Conservation (phyloP, 2,888 invertebrate species). For the Athalia circularis region DNA sequence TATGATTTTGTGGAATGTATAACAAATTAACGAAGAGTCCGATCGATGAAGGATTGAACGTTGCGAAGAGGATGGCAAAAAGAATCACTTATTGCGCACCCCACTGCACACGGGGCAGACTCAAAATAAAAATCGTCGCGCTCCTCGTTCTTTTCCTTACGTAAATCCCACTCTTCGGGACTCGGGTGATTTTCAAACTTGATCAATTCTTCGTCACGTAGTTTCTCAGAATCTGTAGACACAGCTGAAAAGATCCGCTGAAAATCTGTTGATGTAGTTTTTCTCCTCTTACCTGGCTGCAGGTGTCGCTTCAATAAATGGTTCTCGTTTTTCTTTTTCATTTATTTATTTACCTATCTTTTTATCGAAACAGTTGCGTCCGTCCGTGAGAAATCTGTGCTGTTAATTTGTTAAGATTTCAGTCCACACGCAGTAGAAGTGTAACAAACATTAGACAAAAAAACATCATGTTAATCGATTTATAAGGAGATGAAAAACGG, state of each 20-base stretch:
- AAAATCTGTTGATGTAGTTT: no score
- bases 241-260: no score
- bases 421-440: slow-evolving; percentile 50
- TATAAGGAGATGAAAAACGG: neutral
- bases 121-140: neutral
- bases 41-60: no score
- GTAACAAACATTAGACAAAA: slow-evolving; percentile 9
- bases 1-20: no score
- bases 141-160: neutral
- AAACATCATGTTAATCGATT: slow-evolving; percentile 29
- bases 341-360: neutral
- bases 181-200: no score
- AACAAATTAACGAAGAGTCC: no score
- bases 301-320: neutral
- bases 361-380: slow-evolving; percentile 33
- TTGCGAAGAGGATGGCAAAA: no score
- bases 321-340: neutral
- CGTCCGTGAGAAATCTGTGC: slow-evolving; percentile 55
- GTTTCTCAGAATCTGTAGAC: no score
- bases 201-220: no score
- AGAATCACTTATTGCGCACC: neutral
- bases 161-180: neutral
- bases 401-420: slow-evolving; percentile 61
- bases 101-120: slow-evolving; percentile 15
- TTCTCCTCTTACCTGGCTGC: no score